phyloP scores from a whole-genome alignment of 2,797 vertebrate genomes.

The Phrynocephalus forsythii region DNA sequence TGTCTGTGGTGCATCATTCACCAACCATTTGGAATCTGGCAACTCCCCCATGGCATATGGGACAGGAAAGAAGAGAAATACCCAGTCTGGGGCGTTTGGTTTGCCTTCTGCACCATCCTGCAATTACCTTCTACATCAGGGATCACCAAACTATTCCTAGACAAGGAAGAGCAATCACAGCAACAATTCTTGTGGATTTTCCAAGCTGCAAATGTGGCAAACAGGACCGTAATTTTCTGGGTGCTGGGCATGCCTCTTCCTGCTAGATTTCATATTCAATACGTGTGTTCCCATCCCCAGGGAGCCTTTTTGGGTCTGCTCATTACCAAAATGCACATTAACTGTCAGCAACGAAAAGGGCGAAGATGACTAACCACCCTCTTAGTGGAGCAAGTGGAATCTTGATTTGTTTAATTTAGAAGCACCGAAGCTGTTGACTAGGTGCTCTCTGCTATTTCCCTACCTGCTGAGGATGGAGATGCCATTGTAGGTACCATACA shows the following conservation, averaged over 20 bases:
- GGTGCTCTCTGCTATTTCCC: conserved; percentile 60
- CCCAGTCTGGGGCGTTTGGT: neutral
- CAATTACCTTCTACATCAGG: neutral
- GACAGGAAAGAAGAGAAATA: neutral
- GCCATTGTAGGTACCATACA: accelerated
- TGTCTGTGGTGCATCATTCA: no score
- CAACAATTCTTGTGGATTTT: neutral
- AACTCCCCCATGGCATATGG: no score
- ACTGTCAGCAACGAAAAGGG: conserved; percentile 60
- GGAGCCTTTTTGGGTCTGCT: conserved; percentile 32
- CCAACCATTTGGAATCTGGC: no score
- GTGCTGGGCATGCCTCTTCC: conserved; percentile 39
- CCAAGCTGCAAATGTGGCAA: neutral
- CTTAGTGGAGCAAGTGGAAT: conserved; percentile 58
- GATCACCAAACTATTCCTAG: no score
- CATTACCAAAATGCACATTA: conserved; percentile 59
- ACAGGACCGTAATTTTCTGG: neutral
- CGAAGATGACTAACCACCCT: conserved; percentile 59
- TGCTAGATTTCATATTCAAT: conserved; percentile 50
- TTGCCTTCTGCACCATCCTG: neutral
- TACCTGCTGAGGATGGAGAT: conserved; percentile 51
- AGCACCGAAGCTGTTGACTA: conserved; percentile 42
- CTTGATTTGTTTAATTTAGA: conserved; percentile 66
- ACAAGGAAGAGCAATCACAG: neutral
- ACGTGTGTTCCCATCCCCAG: neutral